These are phyloP conservation scores for Rhamnusium bicolor DNA, from an alignment of 2,888 invertebrate species.

Conservation along the genomic window DNA sequence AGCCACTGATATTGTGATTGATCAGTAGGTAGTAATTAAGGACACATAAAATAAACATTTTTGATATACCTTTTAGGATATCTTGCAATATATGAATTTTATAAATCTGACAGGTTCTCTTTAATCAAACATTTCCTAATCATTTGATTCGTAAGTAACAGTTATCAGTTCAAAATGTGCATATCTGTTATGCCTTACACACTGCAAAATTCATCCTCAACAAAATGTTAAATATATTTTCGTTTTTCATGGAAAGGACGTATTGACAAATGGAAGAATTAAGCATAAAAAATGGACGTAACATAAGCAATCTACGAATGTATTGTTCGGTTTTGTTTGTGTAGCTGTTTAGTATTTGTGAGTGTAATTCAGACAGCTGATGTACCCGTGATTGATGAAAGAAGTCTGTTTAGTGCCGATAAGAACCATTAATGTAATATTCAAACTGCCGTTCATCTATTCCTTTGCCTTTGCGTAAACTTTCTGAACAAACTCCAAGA, in stretches of 20 bases:
- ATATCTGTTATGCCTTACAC: not conserved
- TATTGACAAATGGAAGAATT: slow-evolving; percentile 30
- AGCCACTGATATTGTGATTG: too few species aligned
- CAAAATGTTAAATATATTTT: not conserved
- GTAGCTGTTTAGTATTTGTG: slow-evolving; percentile 50
- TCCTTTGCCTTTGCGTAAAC: slow-evolving; percentile 10
- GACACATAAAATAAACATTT: too few species aligned
- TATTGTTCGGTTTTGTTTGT: slow-evolving; percentile 55
- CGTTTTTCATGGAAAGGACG: not conserved
- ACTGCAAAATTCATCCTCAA: not conserved
- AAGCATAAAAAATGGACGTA: slow-evolving; percentile 19
- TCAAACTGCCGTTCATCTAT: slow-evolving; percentile 43
- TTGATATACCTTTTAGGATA: too few species aligned
- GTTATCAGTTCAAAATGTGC: too few species aligned
- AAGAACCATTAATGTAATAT: slow-evolving; percentile 61
- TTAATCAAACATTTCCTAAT: too few species aligned
- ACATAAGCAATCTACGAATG: slow-evolving; percentile 27
- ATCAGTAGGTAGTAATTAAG: too few species aligned
- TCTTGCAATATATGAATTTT: too few species aligned
- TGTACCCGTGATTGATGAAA: slow-evolving; percentile 64
- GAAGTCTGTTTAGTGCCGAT: slow-evolving; percentile 63
- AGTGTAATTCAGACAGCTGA: slow-evolving; percentile 56
- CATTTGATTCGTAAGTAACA: too few species aligned
- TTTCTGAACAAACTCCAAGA: slow-evolving; percentile 35
- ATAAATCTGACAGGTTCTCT: too few species aligned